Evolutionary conservation across 2,797 vertebrate species (phyloP).

Genomic region (Enteromius afrohamiltoni): DNA sequence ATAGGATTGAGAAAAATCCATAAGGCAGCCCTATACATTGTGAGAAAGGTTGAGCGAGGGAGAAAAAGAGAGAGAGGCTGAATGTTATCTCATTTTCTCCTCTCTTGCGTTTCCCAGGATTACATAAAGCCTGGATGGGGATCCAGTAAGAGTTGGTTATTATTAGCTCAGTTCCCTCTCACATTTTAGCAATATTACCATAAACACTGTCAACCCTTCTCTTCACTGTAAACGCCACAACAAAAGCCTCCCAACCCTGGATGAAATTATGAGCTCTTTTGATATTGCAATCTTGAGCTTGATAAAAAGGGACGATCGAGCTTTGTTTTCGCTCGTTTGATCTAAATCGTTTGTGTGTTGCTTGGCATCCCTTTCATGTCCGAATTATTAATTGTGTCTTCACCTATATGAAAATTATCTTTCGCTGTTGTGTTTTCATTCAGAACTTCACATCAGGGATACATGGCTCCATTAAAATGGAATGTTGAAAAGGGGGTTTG

Average conservation of each 20-base stretch:
- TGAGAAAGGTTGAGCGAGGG: background rate
- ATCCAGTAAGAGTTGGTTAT: slow-evolving; percentile 54
- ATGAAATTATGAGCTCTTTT: slow-evolving; percentile 43
- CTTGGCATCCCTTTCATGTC: slow-evolving; percentile 41
- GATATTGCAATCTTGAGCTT: slow-evolving; percentile 39
- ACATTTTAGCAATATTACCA: slow-evolving; percentile 40
- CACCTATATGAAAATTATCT: slow-evolving; percentile 20
- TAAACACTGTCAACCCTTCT: slow-evolving; percentile 31
- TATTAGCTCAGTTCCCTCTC: slow-evolving; percentile 46
- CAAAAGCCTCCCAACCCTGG: slow-evolving; percentile 24
- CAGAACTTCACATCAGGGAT: background rate
- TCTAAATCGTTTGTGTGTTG: slow-evolving; percentile 40
- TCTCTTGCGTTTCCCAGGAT: slow-evolving; percentile 50
- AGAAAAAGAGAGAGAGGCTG: slow-evolving; percentile 17
- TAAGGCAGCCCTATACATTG: slow-evolving; percentile 24
- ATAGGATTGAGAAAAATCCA: slow-evolving; percentile 40
- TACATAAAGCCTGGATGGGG: slow-evolving; percentile 54
- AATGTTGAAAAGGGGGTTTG: background rate
- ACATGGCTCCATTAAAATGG: background rate
- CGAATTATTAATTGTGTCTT: slow-evolving; percentile 43
- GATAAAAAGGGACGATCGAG: slow-evolving; percentile 17
- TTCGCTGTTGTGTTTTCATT: slow-evolving; percentile 8
- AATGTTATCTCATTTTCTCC: slow-evolving; percentile 52
- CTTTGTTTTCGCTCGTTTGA: slow-evolving; percentile 48
- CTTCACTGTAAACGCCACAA: slow-evolving; percentile 27